phyloP scores from a whole-genome alignment of 1,140 invertebrate species.

The Nilaparvata lugens region DNA sequence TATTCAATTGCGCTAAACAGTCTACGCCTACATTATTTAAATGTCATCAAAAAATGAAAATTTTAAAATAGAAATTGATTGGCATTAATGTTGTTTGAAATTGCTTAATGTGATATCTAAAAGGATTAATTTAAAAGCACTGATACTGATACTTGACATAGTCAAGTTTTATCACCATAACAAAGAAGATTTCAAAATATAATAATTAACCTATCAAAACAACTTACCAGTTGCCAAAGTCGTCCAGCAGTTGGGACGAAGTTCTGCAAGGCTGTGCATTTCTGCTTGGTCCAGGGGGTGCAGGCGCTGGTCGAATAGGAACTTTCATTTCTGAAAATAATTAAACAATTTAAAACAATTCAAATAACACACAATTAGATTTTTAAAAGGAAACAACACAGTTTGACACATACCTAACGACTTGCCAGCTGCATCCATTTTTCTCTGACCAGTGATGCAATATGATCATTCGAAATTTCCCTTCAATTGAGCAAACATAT shows the following conservation, averaged over 20 bases:
- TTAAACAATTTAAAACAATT: neutral
- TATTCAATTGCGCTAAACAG: too few relatives aligned
- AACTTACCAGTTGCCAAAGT: slow-evolving; percentile 4
- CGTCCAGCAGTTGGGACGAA: neutral
- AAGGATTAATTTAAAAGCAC: too few relatives aligned
- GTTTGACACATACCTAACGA: neutral
- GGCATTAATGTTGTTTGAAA: too few relatives aligned
- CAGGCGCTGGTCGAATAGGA: neutral
- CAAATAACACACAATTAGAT: neutral
- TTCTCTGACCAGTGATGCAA: neutral
- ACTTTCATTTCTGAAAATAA: neutral
- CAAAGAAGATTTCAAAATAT: too few relatives aligned
- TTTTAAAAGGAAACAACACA: neutral
- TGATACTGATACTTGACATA: too few relatives aligned
- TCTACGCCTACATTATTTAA: too few relatives aligned
- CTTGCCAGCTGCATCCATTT: neutral
- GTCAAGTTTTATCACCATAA: too few relatives aligned
- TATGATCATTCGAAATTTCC: neutral
- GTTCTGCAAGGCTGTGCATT: neutral
- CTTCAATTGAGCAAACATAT: neutral
- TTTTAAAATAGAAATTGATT: too few relatives aligned
- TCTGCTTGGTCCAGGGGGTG: neutral
- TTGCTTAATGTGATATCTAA: too few relatives aligned
- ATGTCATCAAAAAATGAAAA: too few relatives aligned
- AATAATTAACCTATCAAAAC: slow-evolving; percentile 4